A percentile compares a stretch with the other conserved stretches of the same genome.
phyloP scores from a whole-genome alignment of 2,797 vertebrate species.

The Pelodytes ibericus region DNA sequence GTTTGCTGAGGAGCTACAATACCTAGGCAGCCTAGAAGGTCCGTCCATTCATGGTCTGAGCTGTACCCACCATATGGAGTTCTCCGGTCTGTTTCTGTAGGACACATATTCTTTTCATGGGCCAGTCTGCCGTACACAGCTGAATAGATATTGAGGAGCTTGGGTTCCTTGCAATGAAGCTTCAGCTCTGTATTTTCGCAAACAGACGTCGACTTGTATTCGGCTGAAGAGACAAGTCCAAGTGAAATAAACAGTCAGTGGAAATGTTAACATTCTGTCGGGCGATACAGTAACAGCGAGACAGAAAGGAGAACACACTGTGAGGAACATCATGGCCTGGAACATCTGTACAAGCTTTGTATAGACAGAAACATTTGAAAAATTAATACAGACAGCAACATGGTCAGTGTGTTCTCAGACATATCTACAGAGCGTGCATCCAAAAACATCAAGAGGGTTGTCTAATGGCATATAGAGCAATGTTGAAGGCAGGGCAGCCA shows the following conservation, averaged over 20 bases:
- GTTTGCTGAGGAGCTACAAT: too few relatives aligned
- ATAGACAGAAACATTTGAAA: too few relatives aligned
- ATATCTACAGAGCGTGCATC: too few relatives aligned
- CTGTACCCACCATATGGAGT: constrained; percentile 40
- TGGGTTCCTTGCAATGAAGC: constrained; percentile 89
- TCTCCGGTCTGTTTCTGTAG: constrained; percentile 61
- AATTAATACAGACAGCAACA: too few relatives aligned
- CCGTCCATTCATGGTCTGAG: background rate
- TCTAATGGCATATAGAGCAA: too few relatives aligned
- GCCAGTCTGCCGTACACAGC: constrained; percentile 84
- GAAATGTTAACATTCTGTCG: constrained; percentile 3
- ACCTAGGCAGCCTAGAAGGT: background rate
- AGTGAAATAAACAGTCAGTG: constrained; percentile 32
- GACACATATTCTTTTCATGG: constrained; percentile 75
- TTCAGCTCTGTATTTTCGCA: constrained; percentile 87
- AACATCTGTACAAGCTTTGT: constrained; percentile 15
- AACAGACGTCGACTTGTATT: constrained; percentile 86
- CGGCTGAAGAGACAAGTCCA: constrained; percentile 71
- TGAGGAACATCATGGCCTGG: background rate
- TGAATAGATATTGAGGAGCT: constrained; percentile 90
- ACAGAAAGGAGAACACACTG: background rate
- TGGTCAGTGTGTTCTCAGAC: too few relatives aligned
- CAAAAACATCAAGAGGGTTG: too few relatives aligned
- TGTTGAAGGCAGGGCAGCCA: too few relatives aligned
- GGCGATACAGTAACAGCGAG: background rate